Evolutionary conservation across 2,797 vertebrate species (phyloP), one percentile per base, ranked within the genome.

Genomic region (Coracias cyanogaster): DNA sequence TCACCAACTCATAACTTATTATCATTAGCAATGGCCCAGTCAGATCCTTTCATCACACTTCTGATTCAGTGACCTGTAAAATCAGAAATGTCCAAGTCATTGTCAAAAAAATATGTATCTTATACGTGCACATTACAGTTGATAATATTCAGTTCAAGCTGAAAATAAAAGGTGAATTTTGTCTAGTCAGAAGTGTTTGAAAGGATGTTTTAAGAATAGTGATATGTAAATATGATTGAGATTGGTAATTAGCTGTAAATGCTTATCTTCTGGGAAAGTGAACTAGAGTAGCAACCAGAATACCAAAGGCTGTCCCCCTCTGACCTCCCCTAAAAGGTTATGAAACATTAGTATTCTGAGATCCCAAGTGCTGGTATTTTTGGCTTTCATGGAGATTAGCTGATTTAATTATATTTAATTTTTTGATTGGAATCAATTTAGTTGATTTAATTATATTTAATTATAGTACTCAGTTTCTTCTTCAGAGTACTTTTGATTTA

Each of bases 401-500:
- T 96, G 67, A 64, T 91, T 82, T 87, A 94, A 91, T 93, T 72
- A 70, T 48, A 49, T 90, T 94, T 92, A 92, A 89, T 96, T 94
- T 92, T 94, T 95, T 93, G 95, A 93, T 94, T 95, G 45, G 88
- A 80, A 81, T 90, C 0, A 83, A 86, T 92, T 74, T 71, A 33
- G 62, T 83, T 93, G 96, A 93, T 93, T 87, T 96, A 95, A 86
- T 64, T 91, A 89, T 86, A 89, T 91, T 92, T 94, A 93, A 93
- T 94, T 74, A 74, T 31, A 65, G 66, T 55, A 71, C 55, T 87
- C 51, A 65, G n/a, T 54, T 55, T 86, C 54, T 89, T 69, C 24
- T 92, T 66, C 39, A 20, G 41, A 65, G 1, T 85, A 35, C 9
- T 78, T 83, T 48, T 85, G 71, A 71, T 78, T 58, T 91, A 82